Evolutionary conservation across 1,140 invertebrate genomes (phyloP), one percentile per base, ranked within the genome.

Genomic region (Eueides isabella): DNA sequence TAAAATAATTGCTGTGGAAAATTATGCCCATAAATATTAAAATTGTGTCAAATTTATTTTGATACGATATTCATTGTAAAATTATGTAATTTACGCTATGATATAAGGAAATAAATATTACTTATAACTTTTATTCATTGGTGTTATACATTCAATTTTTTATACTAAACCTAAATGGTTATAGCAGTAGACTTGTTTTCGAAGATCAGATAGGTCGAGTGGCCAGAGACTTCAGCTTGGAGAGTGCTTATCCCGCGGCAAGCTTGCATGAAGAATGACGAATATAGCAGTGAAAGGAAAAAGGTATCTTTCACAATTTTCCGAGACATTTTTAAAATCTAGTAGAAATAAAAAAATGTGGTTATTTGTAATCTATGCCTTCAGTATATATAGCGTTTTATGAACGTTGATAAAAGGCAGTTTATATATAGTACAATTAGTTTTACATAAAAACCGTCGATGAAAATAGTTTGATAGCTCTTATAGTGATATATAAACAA

Each of bases 151-250:
- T 35, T 35, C 9, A 44, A 12, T 29, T 67, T 29, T 29, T 26
- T 55, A 68, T 38, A 71, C 35, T 35, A 70, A 62, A 70, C 55
- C 38, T 72, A 67, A 67, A 72, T 67, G 71, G 71, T 67, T 64
- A 55, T 74, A 75, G 31, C 67, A 28, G 67, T 72, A 77, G 77
- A 75, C 76, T 80, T 73, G 75, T 77, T 78, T 82, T 80, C 84
- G 83, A 78, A 80, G 84, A 86, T 80, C 83, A 76, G 71, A 79
- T 76, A 76, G 70, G 67, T 76, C 71, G 74, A 79, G 77, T 73
- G 67, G 67, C 65, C 64, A 66, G 61, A 35, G 62, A 72, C 77
- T 76, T 73, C 61, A 71, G 38, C 65, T 71, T 76, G 63, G 70
- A 71, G 67, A 76, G 70, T 76, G 38, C 64, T 70, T 75, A 67